These are phyloP conservation scores for Piaya cayana DNA, from an alignment of 2,113 vertebrate species.

Conservation along the genomic window DNA sequence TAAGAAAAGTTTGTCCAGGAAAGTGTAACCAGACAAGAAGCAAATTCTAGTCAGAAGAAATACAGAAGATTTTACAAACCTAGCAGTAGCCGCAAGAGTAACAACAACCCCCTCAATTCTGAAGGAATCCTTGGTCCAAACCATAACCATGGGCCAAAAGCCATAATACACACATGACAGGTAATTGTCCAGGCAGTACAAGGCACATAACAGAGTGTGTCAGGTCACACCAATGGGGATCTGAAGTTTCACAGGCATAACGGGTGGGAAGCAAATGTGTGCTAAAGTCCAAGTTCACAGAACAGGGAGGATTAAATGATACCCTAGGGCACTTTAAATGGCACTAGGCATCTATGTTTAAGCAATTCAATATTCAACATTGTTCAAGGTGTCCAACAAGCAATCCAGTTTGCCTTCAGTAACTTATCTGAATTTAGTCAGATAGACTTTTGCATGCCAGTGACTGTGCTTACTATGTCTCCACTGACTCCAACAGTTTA, in stretches of 20 bases:
- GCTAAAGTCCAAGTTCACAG: neutral
- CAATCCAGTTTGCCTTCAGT: neutral
- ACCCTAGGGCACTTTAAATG: neutral
- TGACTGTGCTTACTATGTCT: fast-evolving
- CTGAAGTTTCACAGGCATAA: neutral
- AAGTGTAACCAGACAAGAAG: neutral
- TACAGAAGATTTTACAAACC: neutral
- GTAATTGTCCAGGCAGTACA: neutral
- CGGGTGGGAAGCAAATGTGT: fast-evolving
- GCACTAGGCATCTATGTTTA: neutral
- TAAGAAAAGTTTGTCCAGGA: neutral
- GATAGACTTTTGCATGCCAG: neutral
- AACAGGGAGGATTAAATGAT: neutral
- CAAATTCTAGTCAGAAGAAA: neutral
- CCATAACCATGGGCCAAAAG: neutral
- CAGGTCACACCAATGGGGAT: neutral
- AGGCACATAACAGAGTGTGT: fast-evolving
- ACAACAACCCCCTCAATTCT: neutral
- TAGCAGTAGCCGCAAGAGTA: neutral
- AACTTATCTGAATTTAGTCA: neutral
- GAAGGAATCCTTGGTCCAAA: neutral
- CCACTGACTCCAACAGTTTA: neutral
- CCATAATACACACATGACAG: neutral
- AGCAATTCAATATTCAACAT: neutral
- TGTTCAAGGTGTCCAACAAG: neutral